Conservation (phyloP, 2,888 invertebrate genomes). For the Andrena fulva region DNA sequence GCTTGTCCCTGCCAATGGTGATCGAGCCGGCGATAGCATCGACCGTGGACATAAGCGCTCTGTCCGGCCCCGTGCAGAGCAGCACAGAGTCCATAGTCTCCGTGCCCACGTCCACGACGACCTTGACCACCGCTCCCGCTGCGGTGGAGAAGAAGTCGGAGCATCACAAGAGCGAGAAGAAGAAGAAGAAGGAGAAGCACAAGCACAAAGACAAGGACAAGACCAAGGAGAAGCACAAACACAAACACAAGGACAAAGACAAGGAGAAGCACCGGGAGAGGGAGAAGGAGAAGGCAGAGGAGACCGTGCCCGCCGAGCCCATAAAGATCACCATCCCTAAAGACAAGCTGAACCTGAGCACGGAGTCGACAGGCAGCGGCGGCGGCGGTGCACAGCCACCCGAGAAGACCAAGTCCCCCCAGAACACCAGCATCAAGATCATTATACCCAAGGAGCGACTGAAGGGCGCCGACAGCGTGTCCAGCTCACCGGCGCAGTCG, state of each 20-base stretch:
- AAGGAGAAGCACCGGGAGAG: slow-evolving; percentile 91
- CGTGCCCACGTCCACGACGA: slow-evolving; percentile 43
- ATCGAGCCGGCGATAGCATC: slow-evolving; percentile 70
- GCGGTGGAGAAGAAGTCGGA: slow-evolving; percentile 76
- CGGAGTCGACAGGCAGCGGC: slow-evolving; percentile 73
- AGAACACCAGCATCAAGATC: slow-evolving; percentile 88
- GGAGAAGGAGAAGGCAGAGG: slow-evolving; percentile 86
- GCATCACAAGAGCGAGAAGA: slow-evolving; percentile 80
- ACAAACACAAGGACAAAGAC: slow-evolving; percentile 86
- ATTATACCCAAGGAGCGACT: slow-evolving; percentile 93
- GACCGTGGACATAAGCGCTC: slow-evolving; percentile 79
- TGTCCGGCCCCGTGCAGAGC: slow-evolving; percentile 69
- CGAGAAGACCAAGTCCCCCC: slow-evolving; percentile 70
- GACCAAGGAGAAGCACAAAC: slow-evolving; percentile 71
- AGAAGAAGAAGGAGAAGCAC: slow-evolving; percentile 75
- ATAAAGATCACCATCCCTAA: slow-evolving; percentile 88
- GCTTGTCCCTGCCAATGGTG: slow-evolving; percentile 56
- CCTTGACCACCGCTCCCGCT: slow-evolving; percentile 31
- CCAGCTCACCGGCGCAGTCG: slow-evolving; percentile 78
- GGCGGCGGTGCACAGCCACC: slow-evolving; percentile 16
- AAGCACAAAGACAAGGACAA: slow-evolving; percentile 75
- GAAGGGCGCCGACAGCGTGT: slow-evolving; percentile 86
- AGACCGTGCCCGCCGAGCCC: slow-evolving; percentile 86
- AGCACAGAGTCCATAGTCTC: slow-evolving; percentile 65
- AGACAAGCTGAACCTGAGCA: slow-evolving; percentile 85